phyloP scores from a whole-genome alignment of 2,888 invertebrate genomes.

The Serripes groenlandicus region DNA sequence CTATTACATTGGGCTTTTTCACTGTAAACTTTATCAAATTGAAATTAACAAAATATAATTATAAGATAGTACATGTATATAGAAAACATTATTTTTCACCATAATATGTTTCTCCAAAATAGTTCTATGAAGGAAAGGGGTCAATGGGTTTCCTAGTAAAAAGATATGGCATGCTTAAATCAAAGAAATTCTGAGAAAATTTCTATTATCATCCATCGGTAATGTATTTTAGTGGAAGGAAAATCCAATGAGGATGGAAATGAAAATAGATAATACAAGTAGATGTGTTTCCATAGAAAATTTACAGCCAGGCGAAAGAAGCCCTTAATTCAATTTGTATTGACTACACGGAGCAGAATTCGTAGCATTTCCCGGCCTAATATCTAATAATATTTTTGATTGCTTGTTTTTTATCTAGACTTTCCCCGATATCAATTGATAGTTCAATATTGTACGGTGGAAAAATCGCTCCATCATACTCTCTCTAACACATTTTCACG shows the following conservation, averaged over 20 bases:
- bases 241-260: conserved; percentile 65
- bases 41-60: no score
- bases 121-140: no score
- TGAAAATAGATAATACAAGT: conserved; percentile 63
- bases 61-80: no score
- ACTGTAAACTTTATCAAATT: no score
- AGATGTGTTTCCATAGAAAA: conserved; percentile 64
- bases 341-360: conserved; percentile 34
- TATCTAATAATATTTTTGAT: conserved; percentile 27
- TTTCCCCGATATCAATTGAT: conserved; percentile 21
- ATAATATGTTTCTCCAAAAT: no score
- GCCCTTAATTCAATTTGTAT: conserved; percentile 66
- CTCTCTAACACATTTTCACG: no score
- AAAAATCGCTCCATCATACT: no score
- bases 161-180: conserved; percentile 3
- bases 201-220: conserved; percentile 53
- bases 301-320: conserved; percentile 57
- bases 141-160: no score
- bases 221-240: conserved; percentile 46
- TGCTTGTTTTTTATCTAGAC: conserved; percentile 23
- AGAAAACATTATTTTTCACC: no score
- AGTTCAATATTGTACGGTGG: background rate
- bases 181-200: conserved; percentile 48
- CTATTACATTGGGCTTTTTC: no score
- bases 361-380: conserved; percentile 12